These are phyloP conservation scores for Periophthalmus modestus DNA, from an alignment of 2,113 vertebrate species.

Conservation along the genomic window DNA sequence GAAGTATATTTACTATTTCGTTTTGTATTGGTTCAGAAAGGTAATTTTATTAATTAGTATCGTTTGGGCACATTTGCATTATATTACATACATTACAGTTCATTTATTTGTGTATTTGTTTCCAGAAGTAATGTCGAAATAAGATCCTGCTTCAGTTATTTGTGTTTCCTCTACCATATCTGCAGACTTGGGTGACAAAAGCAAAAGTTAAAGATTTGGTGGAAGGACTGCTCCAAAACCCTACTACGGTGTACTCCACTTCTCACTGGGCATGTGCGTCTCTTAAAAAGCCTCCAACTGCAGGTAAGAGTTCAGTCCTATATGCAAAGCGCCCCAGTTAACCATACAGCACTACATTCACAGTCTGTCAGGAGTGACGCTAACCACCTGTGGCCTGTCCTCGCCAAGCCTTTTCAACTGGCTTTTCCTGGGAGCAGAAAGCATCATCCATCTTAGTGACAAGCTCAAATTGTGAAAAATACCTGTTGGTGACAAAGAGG, in stretches of 20 bases:
- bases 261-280: not conserved
- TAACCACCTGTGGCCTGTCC: constrained; percentile 51
- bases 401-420: constrained; percentile 48
- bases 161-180: not conserved
- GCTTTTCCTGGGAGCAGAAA: constrained; percentile 32
- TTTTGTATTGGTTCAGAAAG: too few relatives aligned
- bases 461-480: constrained; percentile 66
- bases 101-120: not conserved
- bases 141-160: not conserved
- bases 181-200: not conserved
- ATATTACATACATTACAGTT: too few relatives aligned
- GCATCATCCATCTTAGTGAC: constrained; percentile 67
- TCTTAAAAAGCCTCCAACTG: constrained; percentile 7
- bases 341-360: constrained; percentile 29
- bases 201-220: not conserved
- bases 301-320: constrained; percentile 3
- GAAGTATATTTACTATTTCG: too few relatives aligned
- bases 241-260: not conserved
- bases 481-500: constrained; percentile 42
- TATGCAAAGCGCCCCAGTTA: constrained; percentile 9
- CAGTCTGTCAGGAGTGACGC: constrained; percentile 32
- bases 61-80: too few relatives aligned
- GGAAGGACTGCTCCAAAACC: not conserved
- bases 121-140: not conserved
- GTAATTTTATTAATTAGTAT: too few relatives aligned